Base-by-base conservation (phyloP, 2,797 vertebrate genomes). In the Acipenser ruthenus region DNA sequence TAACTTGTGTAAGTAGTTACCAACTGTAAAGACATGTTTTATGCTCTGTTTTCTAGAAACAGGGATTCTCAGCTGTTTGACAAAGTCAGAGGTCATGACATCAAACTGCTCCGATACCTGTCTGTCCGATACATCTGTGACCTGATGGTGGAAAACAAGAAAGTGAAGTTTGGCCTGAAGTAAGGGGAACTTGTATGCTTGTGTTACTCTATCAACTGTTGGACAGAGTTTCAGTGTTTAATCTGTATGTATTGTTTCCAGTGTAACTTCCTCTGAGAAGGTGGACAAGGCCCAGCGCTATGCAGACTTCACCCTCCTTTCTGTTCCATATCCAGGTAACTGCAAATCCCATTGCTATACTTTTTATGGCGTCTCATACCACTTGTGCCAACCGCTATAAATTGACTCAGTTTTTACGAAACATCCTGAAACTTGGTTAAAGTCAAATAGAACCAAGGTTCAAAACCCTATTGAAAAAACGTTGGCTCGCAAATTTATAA, bases 141-240 rank as follows among this genome's bases (percentile, higher is more conserved):
- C 86, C 87, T 99, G 75, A 99, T 99, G 96, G 95, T 99, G 78
- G 96, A 99, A 80, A 99, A 99, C 84, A 99, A 99, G 90, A 99
- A 99, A 83, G 96, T 99, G 79, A 99, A 99, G 84, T 99, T 99
- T 89, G 96, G 96, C 77, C 84, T 99, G 69, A 98, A 97, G 96
- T 99, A 85, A 95, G 96, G 68, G 50, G 49, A 7, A 8, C 47
- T 56, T 37, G 62, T 68, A 68, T 71, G 63, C 10, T 18, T 49
- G 10, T 10, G 11, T 66, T 50, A 18, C 37, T n/a, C 18, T 7
- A 55, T 55, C 49, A 23, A 10, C 50, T 62, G 60, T 62, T 37
- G 37, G 37, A 37, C 5, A 37, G 60, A 18, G 60, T 62, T 13
- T 62, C 12, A 18, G 60, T 62, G 60, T 62, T 9, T 37, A 48